Conservation (phyloP, 1,140 invertebrate species). For the Bombus vancouverensis region DNA sequence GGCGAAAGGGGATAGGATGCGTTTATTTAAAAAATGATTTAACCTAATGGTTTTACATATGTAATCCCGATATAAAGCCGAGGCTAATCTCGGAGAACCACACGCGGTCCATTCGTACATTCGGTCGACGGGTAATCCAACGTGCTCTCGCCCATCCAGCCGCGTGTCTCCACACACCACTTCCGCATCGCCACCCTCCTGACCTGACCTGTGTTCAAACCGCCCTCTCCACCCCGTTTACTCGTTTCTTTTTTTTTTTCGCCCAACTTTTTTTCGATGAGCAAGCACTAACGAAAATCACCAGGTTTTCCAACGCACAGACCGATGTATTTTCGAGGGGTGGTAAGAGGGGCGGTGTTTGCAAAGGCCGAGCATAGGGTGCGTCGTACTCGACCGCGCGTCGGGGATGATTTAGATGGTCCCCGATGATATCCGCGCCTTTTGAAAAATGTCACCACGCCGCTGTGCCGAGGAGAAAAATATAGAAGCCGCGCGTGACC, state of each 20-base stretch:
- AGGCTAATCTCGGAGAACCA: constrained; percentile 81
- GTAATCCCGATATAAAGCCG: constrained; percentile 82
- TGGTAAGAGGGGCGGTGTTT: constrained; percentile 58
- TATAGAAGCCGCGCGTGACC: constrained; percentile 54
- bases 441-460: constrained; percentile 68
- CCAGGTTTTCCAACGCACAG: constrained; percentile 42
- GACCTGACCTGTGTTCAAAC: constrained; percentile 34
- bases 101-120: constrained; percentile 77
- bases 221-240: neutral
- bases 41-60: constrained; percentile 82
- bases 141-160: constrained; percentile 39
- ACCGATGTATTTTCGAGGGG: constrained; percentile 34
- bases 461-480: constrained; percentile 56
- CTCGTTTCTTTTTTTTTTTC: constrained; percentile 28
- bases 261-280: constrained; percentile 70
- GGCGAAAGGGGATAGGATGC: constrained; percentile 58
- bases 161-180: constrained; percentile 46
- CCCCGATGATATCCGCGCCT: constrained; percentile 67
- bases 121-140: constrained; percentile 70
- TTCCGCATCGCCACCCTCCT: constrained; percentile 49
- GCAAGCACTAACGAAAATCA: constrained; percentile 77
- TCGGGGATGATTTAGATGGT: constrained; percentile 67
- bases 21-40: constrained; percentile 83
- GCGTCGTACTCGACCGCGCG: constrained; percentile 49
- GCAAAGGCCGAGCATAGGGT: constrained; percentile 66